Evolutionary conservation across 2,888 invertebrate genomes (phyloP).

Genomic region (Crossocerus cetratus): DNA sequence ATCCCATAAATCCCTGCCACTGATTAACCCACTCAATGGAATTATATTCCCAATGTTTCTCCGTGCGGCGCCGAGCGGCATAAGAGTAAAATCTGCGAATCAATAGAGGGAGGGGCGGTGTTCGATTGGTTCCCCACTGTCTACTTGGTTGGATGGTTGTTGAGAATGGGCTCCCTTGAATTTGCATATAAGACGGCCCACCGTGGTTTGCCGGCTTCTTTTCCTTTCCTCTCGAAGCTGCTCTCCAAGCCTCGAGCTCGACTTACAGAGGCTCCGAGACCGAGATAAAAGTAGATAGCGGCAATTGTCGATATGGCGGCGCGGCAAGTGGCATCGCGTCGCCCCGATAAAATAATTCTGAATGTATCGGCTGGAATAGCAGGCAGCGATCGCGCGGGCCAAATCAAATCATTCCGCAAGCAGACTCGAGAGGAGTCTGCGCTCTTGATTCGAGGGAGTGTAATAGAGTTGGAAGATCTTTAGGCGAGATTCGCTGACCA

Average conservation of each 20-base stretch:
- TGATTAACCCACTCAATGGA: not conserved
- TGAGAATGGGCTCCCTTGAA: slow-evolving; percentile 34
- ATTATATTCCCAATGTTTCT: not conserved
- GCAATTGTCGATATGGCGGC: slow-evolving; percentile 16
- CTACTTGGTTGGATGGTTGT: slow-evolving; percentile 27
- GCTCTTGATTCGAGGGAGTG: too few relatives aligned
- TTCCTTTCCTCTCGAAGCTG: slow-evolving; percentile 26
- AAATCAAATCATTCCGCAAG: too few relatives aligned
- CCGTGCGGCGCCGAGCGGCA: not conserved
- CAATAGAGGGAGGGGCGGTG: slow-evolving; percentile 7
- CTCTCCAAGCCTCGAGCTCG: slow-evolving; percentile 28
- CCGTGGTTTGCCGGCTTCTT: slow-evolving; percentile 40
- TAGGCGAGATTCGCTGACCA: too few relatives aligned
- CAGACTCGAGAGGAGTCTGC: too few relatives aligned
- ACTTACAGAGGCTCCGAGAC: slow-evolving; percentile 18
- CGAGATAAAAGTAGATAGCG: slow-evolving; percentile 35
- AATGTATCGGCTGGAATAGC: too few relatives aligned
- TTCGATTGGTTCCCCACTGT: slow-evolving; percentile 33
- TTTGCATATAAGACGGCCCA: slow-evolving; percentile 55
- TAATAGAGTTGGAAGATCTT: too few relatives aligned
- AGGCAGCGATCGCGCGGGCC: too few relatives aligned
- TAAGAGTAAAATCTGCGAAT: not conserved
- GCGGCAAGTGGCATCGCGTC: too few relatives aligned
- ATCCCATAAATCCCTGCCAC: not conserved
- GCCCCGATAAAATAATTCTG: not conserved